A percentile compares a stretch with the other conserved stretches of the same genome.
Conservation (phyloP, 1,140 invertebrate genomes). For the Polypedilum pembai region DNA sequence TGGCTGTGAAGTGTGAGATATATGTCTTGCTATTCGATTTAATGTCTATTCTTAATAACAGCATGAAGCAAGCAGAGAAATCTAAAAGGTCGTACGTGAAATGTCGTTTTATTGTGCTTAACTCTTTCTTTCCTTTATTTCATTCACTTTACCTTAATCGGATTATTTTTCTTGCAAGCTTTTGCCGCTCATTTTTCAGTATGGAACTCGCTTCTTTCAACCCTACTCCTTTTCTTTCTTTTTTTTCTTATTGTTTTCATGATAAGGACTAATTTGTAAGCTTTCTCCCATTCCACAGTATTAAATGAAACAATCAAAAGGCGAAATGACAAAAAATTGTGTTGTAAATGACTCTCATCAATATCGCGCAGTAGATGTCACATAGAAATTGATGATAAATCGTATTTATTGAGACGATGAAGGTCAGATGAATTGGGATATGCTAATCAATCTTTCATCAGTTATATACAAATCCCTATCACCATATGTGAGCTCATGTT, state of each 20-base stretch:
- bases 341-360: conserved; percentile 4
- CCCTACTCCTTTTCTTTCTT: not conserved
- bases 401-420: no score
- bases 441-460: no score
- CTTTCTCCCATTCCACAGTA: not conserved
- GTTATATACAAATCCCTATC: no score
- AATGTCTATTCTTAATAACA: not conserved
- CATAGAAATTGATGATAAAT: not conserved
- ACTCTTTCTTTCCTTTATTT: not conserved
- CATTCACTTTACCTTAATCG: conserved; percentile 5
- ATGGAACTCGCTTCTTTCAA: not conserved
- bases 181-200: conserved; percentile 7
- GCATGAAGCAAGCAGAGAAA: not conserved
- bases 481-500: not conserved
- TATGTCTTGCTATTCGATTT: conserved; percentile 12
- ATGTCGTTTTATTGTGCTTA: not conserved
- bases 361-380: conserved; percentile 7
- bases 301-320: not conserved
- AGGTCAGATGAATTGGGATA: no score
- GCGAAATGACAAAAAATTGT: not conserved
- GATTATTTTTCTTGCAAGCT: conserved; percentile 16
- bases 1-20: not conserved
- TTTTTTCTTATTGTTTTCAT: not conserved
- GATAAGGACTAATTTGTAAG: conserved; percentile 2
- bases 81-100: conserved; percentile 16